Base-by-base conservation (phyloP, 2,888 invertebrate genomes). In the Penaeus monodon region DNA sequence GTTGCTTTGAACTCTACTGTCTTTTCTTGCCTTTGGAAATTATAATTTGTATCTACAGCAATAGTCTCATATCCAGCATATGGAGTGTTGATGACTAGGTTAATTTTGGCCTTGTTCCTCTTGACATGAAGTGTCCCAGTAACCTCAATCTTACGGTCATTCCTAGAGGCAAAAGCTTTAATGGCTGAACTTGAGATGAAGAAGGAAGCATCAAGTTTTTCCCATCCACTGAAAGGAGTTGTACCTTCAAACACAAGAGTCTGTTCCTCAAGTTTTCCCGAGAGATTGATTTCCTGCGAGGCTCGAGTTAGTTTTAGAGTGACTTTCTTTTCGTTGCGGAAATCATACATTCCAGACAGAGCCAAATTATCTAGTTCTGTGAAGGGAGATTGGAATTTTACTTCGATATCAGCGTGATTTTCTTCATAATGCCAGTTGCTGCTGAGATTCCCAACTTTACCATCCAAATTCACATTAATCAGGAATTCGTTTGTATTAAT, bases 171-270 rank as follows among this genome's bases (percentile, higher is more conserved):
- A n/a, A 38, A 76, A 57, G 88, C 84, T 20, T 63, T 74, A 38
- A 88, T 76, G 2, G 88, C 84, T 29, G 88, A 81, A n/a, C 73
- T 24, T n/a, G 88, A 88, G 27, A 81, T 49, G 29, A 88, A 84
- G 81, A 88, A 79, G 17, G 81, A 80, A 8, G 76, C 88, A 44
- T 74, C 57, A 22, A 88, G 84, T n/a, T 24, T 49, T 63, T 88
- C 88, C 88, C 88, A 88, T 64, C 80, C 84, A 3, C 29, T 76
- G 80, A 84, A 77, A 33, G 88, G 88, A 49, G 88, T 88, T 63
- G 80, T 81, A 29, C 57, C 88, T 44, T 80, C 68, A 33, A 88
- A 66, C 4, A 76, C 33, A 29, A 88, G 38, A n/a, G 84, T 84
- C 33, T 74, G 44, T 12, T 44, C 80, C 68, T 88, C 81, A 44